Percentiles rank a stretch among this genome's conserved stretches.
Conservation (phyloP, 2,113 vertebrate species). For the Nematolebias whitei region DNA sequence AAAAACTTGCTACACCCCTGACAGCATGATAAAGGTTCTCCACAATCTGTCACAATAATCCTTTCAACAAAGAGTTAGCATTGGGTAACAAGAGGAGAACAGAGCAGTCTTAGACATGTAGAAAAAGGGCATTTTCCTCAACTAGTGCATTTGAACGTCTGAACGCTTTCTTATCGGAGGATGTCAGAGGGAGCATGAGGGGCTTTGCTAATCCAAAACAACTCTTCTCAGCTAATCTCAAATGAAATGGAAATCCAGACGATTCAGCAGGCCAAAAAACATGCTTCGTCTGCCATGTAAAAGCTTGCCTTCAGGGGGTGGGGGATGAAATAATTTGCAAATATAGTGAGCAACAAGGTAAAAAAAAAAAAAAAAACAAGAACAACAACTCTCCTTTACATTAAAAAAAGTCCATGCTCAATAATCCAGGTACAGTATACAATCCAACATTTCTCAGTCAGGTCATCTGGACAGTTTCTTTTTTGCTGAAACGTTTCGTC, state of each 20-base stretch:
- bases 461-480: too few species aligned
- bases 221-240: conserved; percentile 75
- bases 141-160: conserved; percentile 65
- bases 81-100: conserved; percentile 55
- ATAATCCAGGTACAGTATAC: too few species aligned
- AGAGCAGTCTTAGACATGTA: conserved; percentile 64
- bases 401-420: too few species aligned
- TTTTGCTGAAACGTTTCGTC: too few species aligned
- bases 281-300: conserved; percentile 41
- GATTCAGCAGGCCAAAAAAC: conserved; percentile 62
- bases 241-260: conserved; percentile 79
- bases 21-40: conserved; percentile 50
- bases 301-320: conserved; percentile 40
- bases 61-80: conserved; percentile 59
- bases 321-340: conserved; percentile 42
- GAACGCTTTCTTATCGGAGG: conserved; percentile 70
- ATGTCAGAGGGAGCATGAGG: conserved; percentile 67
- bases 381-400: background rate
- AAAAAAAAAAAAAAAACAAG: conserved; percentile 1
- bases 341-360: conserved; percentile 43
- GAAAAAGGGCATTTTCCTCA: conserved; percentile 65
- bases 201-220: conserved; percentile 72
- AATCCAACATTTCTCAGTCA: too few species aligned
- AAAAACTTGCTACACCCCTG: conserved; percentile 45
- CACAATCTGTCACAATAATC: conserved; percentile 57